Conservation (phyloP, 2,888 invertebrate species). For the Galerucella calmariensis region DNA sequence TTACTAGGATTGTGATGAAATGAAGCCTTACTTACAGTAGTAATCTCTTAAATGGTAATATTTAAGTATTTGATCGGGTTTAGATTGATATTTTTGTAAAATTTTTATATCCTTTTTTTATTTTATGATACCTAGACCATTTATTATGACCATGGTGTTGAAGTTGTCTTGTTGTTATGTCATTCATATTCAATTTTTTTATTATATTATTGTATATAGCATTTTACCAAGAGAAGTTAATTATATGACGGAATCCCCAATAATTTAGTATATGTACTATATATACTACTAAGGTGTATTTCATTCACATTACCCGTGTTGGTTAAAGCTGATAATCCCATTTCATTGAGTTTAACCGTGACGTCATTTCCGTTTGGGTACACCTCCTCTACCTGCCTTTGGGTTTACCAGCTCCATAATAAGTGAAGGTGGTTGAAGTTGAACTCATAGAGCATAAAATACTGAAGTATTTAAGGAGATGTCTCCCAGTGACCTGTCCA, state of each 20-base stretch:
- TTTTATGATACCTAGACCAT: constrained; percentile 3
- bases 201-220: constrained; percentile 12
- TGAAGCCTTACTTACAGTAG: constrained; percentile 41
- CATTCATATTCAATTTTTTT: constrained; percentile 6
- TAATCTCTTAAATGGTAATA: constrained; percentile 30
- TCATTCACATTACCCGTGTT: too few species aligned
- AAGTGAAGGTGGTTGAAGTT: too few species aligned
- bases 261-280: too few species aligned
- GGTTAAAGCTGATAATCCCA: too few species aligned
- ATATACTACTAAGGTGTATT: too few species aligned
- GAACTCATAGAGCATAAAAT: too few species aligned
- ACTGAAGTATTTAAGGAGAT: too few species aligned
- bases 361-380: too few species aligned
- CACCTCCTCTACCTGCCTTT: too few species aligned
- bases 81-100: constrained; percentile 42
- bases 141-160: neutral
- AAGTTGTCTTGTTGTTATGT: neutral
- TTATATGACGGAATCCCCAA: neutral
- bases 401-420: too few species aligned
- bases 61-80: constrained; percentile 18
- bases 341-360: too few species aligned
- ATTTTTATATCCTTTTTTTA: constrained; percentile 42
- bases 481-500: too few species aligned
- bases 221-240: neutral
- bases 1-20: constrained; percentile 40